Percentiles rank a stretch among this genome's conserved stretches.
Conservation (phyloP, 92 coral and sea anemone species). For the Metridium senile region DNA sequence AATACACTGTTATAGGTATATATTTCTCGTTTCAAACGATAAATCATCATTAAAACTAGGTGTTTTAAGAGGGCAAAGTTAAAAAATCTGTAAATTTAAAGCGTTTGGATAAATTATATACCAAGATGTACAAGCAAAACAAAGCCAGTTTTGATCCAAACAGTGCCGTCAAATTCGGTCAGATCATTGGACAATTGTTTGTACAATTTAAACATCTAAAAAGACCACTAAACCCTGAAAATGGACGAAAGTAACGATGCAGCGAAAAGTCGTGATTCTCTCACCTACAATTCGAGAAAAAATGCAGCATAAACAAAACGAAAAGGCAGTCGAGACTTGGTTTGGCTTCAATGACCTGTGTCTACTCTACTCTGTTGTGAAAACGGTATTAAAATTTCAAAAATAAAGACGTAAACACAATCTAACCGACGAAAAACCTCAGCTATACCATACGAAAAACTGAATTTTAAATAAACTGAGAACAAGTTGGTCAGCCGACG, state of each 20-base stretch:
- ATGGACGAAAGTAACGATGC: neutral
- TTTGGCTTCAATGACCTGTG: neutral
- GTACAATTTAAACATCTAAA: neutral
- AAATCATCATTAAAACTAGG: neutral
- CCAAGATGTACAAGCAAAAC: neutral
- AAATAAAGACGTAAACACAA: conserved; percentile 1
- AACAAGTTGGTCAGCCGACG: conserved; percentile 30
- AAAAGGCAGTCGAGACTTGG: neutral
- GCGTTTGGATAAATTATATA: neutral
- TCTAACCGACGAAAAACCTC: neutral
- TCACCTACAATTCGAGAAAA: neutral
- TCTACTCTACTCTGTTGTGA: conserved; percentile 6
- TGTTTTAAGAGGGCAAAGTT: neutral
- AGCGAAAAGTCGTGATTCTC: neutral
- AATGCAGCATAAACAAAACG: neutral
- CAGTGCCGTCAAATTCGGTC: neutral
- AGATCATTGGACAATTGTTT: neutral
- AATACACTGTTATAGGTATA: neutral
- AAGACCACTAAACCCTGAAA: neutral
- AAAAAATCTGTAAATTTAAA: neutral
- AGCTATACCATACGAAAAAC: neutral
- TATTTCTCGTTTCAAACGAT: neutral
- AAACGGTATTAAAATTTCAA: neutral
- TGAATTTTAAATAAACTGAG: conserved; percentile 18
- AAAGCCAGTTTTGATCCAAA: conserved; percentile 5